A percentile compares a stretch with the other conserved stretches of the same genome.
Conservation (phyloP, 2,113 vertebrate species). For the Vombatus ursinus region DNA sequence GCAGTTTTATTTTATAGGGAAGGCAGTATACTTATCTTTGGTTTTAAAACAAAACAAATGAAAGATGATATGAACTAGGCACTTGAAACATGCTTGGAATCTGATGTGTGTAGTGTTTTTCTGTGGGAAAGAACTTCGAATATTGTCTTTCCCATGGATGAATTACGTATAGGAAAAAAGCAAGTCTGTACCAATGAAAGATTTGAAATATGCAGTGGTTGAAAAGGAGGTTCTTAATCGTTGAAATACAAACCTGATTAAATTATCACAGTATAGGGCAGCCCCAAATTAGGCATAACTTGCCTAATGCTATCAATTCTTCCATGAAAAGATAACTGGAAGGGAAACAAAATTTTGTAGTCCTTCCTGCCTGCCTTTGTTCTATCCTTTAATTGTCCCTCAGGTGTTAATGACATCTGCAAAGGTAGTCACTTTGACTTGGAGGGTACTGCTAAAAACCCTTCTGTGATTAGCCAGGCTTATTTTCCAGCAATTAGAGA, state of each 20-base stretch:
- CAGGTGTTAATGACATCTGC: neutral
- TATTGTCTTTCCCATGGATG: conserved; percentile 63
- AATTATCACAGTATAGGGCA: neutral
- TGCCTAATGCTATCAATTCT: neutral
- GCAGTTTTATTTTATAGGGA: conserved; percentile 29
- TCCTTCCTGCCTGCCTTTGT: neutral
- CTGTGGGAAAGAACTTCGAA: conserved; percentile 65
- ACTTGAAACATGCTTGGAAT: conserved; percentile 62
- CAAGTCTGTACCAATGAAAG: conserved; percentile 28
- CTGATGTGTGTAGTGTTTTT: conserved; percentile 68
- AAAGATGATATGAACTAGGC: conserved; percentile 71
- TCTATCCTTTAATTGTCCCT: neutral
- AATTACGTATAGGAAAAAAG: conserved; percentile 34
- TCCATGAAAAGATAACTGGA: neutral
- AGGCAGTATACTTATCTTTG: conserved; percentile 47
- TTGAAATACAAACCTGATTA: neutral
- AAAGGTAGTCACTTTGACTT: neutral
- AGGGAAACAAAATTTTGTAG: neutral
- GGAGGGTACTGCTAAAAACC: neutral
- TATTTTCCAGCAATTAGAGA: neutral
- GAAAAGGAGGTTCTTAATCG: neutral
- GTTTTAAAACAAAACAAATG: conserved; percentile 66
- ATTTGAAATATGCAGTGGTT: neutral
- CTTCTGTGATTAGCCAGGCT: neutral
- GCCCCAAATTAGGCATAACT: neutral